phyloP scores from a whole-genome alignment of 2,797 vertebrate genomes.

The Sebastiscus albofasciatus region DNA sequence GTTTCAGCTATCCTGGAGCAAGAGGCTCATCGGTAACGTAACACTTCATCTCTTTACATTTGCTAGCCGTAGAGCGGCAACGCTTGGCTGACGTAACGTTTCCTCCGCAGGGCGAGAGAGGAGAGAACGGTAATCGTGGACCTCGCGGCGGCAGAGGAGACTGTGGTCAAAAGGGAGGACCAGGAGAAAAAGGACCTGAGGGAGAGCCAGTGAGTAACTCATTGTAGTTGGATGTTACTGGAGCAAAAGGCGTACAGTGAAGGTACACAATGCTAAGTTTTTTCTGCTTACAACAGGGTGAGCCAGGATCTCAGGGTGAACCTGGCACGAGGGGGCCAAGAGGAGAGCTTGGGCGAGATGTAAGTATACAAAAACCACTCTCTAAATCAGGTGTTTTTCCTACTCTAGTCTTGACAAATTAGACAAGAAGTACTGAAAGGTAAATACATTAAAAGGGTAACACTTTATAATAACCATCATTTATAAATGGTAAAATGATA shows the following conservation, averaged over 20 bases:
- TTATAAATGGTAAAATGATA: no score
- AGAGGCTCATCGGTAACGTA: conserved; percentile 86
- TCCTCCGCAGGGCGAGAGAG: conserved; percentile 87
- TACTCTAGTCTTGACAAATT: background rate
- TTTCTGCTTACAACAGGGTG: conserved; percentile 72
- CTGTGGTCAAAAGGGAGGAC: conserved; percentile 88
- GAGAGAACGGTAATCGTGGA: conserved; percentile 86
- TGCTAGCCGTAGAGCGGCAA: background rate
- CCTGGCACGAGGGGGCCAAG: conserved; percentile 74
- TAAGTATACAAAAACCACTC: conserved; percentile 47
- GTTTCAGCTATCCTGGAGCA: conserved; percentile 92
- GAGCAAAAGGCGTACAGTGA: background rate
- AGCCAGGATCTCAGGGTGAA: conserved; percentile 78
- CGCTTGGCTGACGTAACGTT: background rate
- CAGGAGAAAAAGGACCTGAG: conserved; percentile 85
- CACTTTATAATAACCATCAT: no score
- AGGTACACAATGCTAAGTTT: background rate
- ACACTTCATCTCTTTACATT: background rate
- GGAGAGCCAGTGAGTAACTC: conserved; percentile 83
- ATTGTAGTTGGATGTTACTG: background rate
- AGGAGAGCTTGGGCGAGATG: conserved; percentile 71
- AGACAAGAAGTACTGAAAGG: no score
- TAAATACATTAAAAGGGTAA: no score
- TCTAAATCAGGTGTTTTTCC: background rate
- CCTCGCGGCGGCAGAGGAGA: conserved; percentile 91